Base-by-base conservation (phyloP, 2,888 invertebrate genomes). In the Aspidapion aeneum region DNA sequence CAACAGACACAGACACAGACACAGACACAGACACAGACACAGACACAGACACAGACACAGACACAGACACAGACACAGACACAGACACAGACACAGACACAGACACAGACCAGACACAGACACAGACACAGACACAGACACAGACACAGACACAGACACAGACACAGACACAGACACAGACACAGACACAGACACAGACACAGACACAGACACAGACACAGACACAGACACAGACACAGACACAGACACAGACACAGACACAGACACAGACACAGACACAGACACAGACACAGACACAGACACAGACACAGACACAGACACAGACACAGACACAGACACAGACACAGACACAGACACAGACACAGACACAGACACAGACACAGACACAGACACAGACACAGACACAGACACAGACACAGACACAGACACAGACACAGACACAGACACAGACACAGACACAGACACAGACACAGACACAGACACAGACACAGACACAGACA, bases 231-330 rank as follows among this genome's bases (percentile, higher is more conserved):
- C n/a, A 51, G 51, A 55, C 22, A 19, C 55, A 56, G 60, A 55
- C 22, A 19, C 55, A 56, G 60, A 55, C 22, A n/a, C 35, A 60
- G 60, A 5, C 35, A 35, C 16, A 56, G 60, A 55, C 22, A 19
- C 55, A 56, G 60, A 55, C 22, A 19, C 55, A 56, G 60, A 55
- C 22, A 19, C 55, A 56, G 60, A 55, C 22, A 19, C 55, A 56
- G 60, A 60, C 22, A 19, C 55, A 56, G 60, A 60, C 22, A 19
- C 55, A 56, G 60, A 60, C 22, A 19, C 48, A 56, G 60, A 60
- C 22, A 19, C 55, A 56, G 60, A 60, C 22, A 19, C 55, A 56
- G 60, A 60, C 22, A 19, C 55, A 56, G 60, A 60, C n/a, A n/a
- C n/a, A 56, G 60, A 60, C 22, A 19, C 55, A 56, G 60, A 60